Evolutionary conservation across 2,113 vertebrate genomes (phyloP), one percentile per base, ranked within the genome.

Genomic region (Canis aureus): DNA sequence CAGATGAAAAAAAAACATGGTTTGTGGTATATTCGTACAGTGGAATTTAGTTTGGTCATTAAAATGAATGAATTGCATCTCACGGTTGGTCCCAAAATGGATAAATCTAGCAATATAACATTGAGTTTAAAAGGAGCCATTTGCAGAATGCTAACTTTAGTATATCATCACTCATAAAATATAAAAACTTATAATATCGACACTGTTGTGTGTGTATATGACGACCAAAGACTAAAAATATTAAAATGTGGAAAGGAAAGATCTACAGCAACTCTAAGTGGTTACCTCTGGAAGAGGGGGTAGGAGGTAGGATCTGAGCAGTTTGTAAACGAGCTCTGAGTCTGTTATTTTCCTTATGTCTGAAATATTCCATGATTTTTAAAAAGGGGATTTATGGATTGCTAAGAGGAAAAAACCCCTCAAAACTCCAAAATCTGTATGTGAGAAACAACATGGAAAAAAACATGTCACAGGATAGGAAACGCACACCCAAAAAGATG

Each of bases 11-110:
- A 51, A 97, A 94, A 92, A 66, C 43, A 73, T 85, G 96, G 25
- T 11, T 83, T 88, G 84, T 53, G 32, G 57, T 64, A 16, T 90
- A 35, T 85, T 79, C 76, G 55, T 55, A 90, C 27, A 73, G 25
- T 73, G n/a, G 66, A 84, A 95, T 89, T 96, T 76, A 94, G 16
- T 78, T 83, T 80, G 95, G 85, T 27, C 29, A 84, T 89, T 95
- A 49, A 57, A 92, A 86, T 32, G 67, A 97, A 88, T 87, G 32
- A 91, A 66, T 4, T 84, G 5, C 38, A 32, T 76, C 59, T 85
- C 53, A 32, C 0, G 60, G 38, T 92, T 76, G 91, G 89, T 97
- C 76, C 57, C 64, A 95, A 69, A 95, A 78, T 87, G 20, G 8
- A 15, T 80, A 57, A 51, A 73, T 85, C 71, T 95, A 94, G 38